Conservation (phyloP, 2,113 vertebrate species). For the Hemibagrus wyckioides region DNA sequence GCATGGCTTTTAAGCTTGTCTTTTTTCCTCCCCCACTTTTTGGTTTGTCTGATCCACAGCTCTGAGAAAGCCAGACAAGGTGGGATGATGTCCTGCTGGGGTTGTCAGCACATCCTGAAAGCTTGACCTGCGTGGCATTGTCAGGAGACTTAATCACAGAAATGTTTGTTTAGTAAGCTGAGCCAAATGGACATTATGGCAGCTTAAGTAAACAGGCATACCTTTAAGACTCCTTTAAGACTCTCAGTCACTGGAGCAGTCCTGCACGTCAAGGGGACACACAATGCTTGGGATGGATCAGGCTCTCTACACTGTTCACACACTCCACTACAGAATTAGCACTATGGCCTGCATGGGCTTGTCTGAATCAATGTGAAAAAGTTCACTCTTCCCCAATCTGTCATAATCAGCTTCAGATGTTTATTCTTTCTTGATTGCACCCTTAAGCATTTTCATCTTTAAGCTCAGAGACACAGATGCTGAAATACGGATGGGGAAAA, state of each 20-base stretch:
- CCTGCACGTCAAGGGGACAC: slow-evolving; percentile 21
- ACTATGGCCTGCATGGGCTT: slow-evolving; percentile 24
- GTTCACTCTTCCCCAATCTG: not conserved
- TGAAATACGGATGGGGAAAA: slow-evolving; percentile 2
- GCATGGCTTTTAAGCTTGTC: not conserved
- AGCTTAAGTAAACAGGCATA: slow-evolving; percentile 24
- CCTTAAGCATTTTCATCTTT: not conserved
- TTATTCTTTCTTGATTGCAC: not conserved
- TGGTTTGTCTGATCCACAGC: slow-evolving; percentile 21
- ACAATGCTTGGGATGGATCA: not conserved
- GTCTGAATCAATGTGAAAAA: slow-evolving; percentile 17
- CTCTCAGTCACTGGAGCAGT: not conserved
- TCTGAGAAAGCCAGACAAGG: slow-evolving; percentile 22
- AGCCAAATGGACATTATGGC: slow-evolving; percentile 22
- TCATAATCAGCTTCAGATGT: slow-evolving; percentile 1
- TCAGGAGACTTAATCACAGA: slow-evolving; percentile 23
- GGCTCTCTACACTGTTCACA: slow-evolving; percentile 1
- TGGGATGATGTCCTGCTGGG: not conserved
- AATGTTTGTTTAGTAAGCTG: slow-evolving; percentile 39
- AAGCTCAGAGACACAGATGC: not conserved
- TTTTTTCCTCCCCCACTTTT: not conserved
- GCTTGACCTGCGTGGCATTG: slow-evolving; percentile 16
- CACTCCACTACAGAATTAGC: slow-evolving; percentile 11
- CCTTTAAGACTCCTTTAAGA: slow-evolving; percentile 19
- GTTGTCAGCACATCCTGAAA: slow-evolving; percentile 12